These are phyloP conservation scores for Callionymus lyra DNA, from an alignment of 2,113 vertebrate species.

Conservation along the genomic window DNA sequence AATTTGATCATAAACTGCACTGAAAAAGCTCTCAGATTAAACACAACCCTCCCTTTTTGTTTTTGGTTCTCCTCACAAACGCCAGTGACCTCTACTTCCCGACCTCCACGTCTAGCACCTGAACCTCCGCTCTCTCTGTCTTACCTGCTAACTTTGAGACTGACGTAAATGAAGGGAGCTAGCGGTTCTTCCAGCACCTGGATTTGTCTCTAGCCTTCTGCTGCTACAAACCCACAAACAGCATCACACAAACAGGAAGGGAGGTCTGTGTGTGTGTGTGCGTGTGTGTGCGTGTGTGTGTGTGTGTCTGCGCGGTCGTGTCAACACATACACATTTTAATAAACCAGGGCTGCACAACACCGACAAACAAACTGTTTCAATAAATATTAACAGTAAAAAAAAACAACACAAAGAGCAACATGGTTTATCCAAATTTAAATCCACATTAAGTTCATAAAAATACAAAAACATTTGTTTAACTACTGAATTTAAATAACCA, in stretches of 20 bases:
- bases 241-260: constrained; percentile 58
- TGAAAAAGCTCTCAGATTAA: constrained; percentile 11
- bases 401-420: too few species aligned
- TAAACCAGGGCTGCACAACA: too few species aligned
- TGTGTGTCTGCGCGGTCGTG: constrained; percentile 5
- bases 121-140: background rate
- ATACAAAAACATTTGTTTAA: too few species aligned
- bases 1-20: constrained; percentile 21
- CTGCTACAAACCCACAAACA: constrained; percentile 62
- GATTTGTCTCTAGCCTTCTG: constrained; percentile 77
- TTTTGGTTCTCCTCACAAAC: constrained; percentile 2
- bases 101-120: too few species aligned
- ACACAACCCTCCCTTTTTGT: constrained; percentile 3
- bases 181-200: constrained; percentile 60
- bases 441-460: too few species aligned
- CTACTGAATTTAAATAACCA: too few species aligned
- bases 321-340: background rate
- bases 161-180: constrained; percentile 40
- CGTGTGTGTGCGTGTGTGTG: constrained; percentile 6
- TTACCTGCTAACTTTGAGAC: constrained; percentile 11
- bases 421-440: too few species aligned
- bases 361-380: too few species aligned
- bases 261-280: constrained; percentile 40
- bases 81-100: background rate
- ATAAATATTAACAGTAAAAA: too few species aligned